Percentiles rank a stretch among this genome's conserved stretches.
phyloP scores from a whole-genome alignment of 2,888 invertebrate genomes.

The Troglohyphantes excavatus region DNA sequence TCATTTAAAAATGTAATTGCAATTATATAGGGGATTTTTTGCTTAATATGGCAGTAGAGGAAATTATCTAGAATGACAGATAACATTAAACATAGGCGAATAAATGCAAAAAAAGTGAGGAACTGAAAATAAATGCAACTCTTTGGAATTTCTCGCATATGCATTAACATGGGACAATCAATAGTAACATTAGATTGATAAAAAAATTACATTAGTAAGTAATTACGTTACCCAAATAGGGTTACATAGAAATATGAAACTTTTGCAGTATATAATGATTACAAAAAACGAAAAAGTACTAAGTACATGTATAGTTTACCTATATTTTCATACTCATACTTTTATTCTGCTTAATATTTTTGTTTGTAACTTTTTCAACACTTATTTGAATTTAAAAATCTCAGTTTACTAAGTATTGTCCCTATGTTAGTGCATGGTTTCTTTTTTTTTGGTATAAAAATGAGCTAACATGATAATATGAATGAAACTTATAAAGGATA shows the following conservation, averaged over 20 bases:
- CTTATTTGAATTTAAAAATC: too few relatives aligned
- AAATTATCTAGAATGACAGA: not conserved
- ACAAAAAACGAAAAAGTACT: too few relatives aligned
- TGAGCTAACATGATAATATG: not conserved
- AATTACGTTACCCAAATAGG: too few relatives aligned
- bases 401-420: not conserved
- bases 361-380: too few relatives aligned
- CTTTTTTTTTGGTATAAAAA: not conserved
- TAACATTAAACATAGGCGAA: not conserved
- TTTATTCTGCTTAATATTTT: too few relatives aligned
- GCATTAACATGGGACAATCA: not conserved
- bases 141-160: not conserved
- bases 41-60: not conserved
- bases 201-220: too few relatives aligned
- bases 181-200: not conserved
- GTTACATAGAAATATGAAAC: too few relatives aligned
- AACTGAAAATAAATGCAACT: slow-evolving; percentile 1
- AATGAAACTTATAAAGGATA: not conserved
- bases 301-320: too few relatives aligned
- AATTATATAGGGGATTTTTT: too few relatives aligned
- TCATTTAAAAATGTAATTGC: too few relatives aligned
- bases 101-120: not conserved
- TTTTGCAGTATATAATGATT: too few relatives aligned
- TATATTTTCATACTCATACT: too few relatives aligned
- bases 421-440: not conserved